Evolutionary conservation across 2,113 vertebrate species (phyloP), one percentile per base, ranked within the genome.

Genomic region (Gavia stellata): DNA sequence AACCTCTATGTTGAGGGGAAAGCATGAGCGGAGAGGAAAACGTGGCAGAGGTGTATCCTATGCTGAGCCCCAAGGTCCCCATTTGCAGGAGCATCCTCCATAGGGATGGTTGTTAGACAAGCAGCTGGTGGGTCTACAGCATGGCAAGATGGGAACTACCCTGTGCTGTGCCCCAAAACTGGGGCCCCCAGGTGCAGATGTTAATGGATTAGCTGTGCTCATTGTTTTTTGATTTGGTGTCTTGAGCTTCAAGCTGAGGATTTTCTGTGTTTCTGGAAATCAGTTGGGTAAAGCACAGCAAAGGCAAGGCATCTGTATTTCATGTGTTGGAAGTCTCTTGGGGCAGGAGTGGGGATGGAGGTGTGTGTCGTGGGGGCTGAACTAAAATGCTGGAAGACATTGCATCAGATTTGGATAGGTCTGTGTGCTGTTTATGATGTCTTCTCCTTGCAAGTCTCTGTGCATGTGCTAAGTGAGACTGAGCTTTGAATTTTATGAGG

Each of bases 401-500:
- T 23, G 50, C 17, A 5, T 47, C 6, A 8, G 78, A 33, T 78
- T 58, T 74, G 66, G 28, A 17, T 40, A 71, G 70, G 53, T 52
- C 38, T 72, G 61, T 34, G 45, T 78, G 71, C 58, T 67, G 42
- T 67, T 84, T 61, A 29, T 13, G 61, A 34, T 53, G 62, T 62
- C 45, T 81, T 88, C 68, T 83, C 78, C 88, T 96, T 55, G 62
- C 52, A 56, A 74, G 90, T 78, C 31, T 63, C 53, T 14, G 70
- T 86, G 81, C 47, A 0, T 12, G 82, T 56, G 53, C 38, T 50
- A 62, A 93, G 80, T 9, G 72, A 94, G 92, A 47, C 87, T 63
- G 79, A 84, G 73, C 93, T 83, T 83, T 50, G 89, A 72, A 80
- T 98, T 98, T 97, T 97, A 98, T 45, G 86, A 95, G 92, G 91